Conservation (phyloP, 2,797 vertebrate genomes). For the Myotis findleyi region DNA sequence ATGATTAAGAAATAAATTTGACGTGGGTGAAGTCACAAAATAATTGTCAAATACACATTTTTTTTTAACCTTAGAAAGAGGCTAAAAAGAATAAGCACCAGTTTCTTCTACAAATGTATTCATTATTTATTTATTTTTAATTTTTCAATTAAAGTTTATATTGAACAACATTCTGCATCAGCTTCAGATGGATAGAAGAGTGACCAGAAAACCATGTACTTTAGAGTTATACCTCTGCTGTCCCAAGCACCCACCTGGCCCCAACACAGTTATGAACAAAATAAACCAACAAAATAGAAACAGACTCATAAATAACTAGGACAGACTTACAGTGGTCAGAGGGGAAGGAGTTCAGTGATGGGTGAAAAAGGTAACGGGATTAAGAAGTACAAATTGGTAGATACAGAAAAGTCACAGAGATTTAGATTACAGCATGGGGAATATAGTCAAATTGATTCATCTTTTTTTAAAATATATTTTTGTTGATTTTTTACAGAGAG, state of each 20-base stretch:
- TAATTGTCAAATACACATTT: not conserved
- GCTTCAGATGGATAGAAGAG: not conserved
- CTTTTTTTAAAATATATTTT: not conserved
- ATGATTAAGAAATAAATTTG: conserved; percentile 26
- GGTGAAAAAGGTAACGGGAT: not conserved
- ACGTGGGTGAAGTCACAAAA: not conserved
- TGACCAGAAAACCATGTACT: not conserved
- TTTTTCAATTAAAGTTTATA: not conserved
- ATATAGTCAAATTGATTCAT: conserved; percentile 9
- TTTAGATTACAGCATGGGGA: not conserved
- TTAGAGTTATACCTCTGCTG: not conserved
- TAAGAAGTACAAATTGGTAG: not conserved
- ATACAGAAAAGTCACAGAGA: not conserved
- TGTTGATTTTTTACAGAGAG: too few species aligned
- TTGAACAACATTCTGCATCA: not conserved
- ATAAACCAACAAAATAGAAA: not conserved
- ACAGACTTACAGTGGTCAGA: not conserved
- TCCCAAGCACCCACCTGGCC: not conserved
- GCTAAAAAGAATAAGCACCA: not conserved
- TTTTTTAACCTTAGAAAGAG: conserved; percentile 7
- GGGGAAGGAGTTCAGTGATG: not conserved
- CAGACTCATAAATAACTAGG: not conserved
- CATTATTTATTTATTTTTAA: not conserved
- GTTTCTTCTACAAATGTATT: conserved; percentile 33
- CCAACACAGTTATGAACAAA: not conserved